Conservation (phyloP, 2,888 invertebrate genomes). For the Stenolophus ochropezus region DNA sequence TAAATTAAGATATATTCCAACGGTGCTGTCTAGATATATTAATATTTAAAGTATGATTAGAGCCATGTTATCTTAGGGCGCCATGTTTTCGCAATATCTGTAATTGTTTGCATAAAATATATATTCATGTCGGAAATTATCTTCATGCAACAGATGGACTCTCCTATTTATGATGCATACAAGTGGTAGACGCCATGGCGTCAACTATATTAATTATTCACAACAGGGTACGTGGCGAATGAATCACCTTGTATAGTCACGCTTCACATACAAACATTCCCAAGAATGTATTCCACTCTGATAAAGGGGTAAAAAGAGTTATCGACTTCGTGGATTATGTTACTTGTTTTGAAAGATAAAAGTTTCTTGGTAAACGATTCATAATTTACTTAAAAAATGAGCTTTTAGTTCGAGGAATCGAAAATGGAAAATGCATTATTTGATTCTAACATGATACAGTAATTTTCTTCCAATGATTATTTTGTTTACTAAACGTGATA, state of each 20-base stretch:
- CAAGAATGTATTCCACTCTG: background rate
- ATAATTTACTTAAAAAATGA: constrained; percentile 7
- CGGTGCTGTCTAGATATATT: background rate
- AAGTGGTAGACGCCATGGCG: constrained; percentile 42
- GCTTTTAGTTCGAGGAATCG: background rate
- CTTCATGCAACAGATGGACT: constrained; percentile 14
- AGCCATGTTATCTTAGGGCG: background rate
- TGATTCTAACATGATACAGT: constrained; percentile 9
- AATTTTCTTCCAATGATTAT: background rate
- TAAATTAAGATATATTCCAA: too few relatives aligned
- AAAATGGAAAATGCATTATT: background rate
- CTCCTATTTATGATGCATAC: background rate
- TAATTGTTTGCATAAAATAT: background rate
- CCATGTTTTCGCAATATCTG: background rate
- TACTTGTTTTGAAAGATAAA: constrained; percentile 38
- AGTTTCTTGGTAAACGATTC: constrained; percentile 27
- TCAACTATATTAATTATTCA: constrained; percentile 50
- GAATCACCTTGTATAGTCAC: constrained; percentile 46
- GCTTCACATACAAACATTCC: constrained; percentile 4
- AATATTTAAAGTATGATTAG: background rate
- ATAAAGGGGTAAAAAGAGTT: constrained; percentile 20
- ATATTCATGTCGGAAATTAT: background rate
- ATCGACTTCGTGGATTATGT: constrained; percentile 22
- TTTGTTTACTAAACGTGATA: background rate
- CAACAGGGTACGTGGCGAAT: constrained; percentile 28